Evolutionary conservation across 1,140 invertebrate species (phyloP).

Genomic region (Tachypleus tridentatus): DNA sequence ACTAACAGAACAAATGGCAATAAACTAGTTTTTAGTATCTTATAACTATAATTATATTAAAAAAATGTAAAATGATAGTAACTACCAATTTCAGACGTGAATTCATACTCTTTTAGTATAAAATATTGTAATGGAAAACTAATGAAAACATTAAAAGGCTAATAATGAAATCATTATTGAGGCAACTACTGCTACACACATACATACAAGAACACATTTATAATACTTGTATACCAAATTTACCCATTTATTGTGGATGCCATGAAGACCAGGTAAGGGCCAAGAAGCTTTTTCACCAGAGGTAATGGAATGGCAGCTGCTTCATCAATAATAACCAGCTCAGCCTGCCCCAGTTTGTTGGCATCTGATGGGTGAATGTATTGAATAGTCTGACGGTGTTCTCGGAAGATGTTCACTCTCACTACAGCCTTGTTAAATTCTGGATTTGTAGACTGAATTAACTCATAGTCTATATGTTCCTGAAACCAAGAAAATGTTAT

Average conservation of each 20-base stretch:
- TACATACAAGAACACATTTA: no score
- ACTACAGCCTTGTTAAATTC: conserved; percentile 96
- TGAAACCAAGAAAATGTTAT: conserved; percentile 31
- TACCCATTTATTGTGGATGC: conserved; percentile 92
- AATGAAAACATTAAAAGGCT: no score
- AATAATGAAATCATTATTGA: no score
- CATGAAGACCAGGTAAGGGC: conserved; percentile 88
- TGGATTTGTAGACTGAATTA: conserved; percentile 89
- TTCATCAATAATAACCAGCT: conserved; percentile 94
- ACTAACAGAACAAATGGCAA: no score
- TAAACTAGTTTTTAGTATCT: no score
- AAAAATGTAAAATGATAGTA: no score
- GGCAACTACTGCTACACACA: no score
- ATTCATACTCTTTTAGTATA: no score
- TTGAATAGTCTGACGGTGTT: conserved; percentile 95
- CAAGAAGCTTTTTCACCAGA: conserved; percentile 77
- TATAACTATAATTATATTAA: no score
- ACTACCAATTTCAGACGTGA: no score
- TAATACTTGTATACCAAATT: conserved; percentile 1
- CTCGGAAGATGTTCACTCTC: conserved; percentile 73
- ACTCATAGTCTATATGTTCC: conserved; percentile 91
- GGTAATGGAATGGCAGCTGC: conserved; percentile 96
- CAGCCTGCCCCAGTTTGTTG: conserved; percentile 78
- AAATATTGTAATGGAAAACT: no score
- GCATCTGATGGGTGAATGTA: conserved; percentile 90